Conservation (phyloP, 2,113 vertebrate species). For the Istiophorus platypterus region DNA sequence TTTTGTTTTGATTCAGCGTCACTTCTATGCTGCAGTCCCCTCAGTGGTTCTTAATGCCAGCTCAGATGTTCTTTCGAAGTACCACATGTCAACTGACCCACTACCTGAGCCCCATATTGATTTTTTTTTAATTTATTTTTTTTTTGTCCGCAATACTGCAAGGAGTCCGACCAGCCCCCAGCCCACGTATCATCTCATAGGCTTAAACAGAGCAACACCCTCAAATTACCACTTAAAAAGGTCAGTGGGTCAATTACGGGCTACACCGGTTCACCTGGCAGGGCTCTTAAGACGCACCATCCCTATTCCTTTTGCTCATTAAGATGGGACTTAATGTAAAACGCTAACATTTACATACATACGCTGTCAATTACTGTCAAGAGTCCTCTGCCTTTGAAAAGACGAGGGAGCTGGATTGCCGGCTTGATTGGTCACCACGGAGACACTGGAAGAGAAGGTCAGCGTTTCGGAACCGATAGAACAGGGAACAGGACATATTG, state of each 20-base stretch:
- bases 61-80: constrained; percentile 23
- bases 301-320: constrained; percentile 59
- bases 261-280: constrained; percentile 38
- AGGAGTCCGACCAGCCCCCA: neutral
- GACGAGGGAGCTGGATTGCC: neutral
- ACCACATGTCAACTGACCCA: neutral
- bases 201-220: constrained; percentile 30
- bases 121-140: too few species aligned
- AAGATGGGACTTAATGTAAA: constrained; percentile 45
- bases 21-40: neutral
- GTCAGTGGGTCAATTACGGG: constrained; percentile 70
- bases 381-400: constrained; percentile 40
- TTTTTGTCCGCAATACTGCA: constrained; percentile 8
- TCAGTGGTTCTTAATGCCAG: neutral
- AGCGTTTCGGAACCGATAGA: constrained; percentile 11
- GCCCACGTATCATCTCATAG: too few species aligned
- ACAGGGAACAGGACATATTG: neutral
- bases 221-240: constrained; percentile 65
- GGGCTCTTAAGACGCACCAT: constrained; percentile 37
- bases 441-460: constrained; percentile 17
- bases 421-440: constrained; percentile 51
- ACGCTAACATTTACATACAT: constrained; percentile 56
- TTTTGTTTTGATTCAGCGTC: neutral
- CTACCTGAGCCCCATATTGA: constrained; percentile 31
- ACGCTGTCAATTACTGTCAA: constrained; percentile 56